Conservation (phyloP, 2,113 vertebrate genomes). For the Azemiops feae region DNA sequence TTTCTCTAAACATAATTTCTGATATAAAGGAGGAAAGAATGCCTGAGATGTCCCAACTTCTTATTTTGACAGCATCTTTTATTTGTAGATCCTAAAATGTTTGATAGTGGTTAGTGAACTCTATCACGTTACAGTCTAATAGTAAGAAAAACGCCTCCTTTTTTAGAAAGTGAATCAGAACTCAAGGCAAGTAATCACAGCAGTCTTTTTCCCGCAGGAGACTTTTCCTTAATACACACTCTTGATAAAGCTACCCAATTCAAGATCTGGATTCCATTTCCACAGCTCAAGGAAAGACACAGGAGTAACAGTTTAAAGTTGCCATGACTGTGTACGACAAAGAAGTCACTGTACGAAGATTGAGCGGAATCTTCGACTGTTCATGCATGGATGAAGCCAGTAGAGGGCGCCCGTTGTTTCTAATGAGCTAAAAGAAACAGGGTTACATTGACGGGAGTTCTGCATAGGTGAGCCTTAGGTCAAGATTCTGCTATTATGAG, state of each 20-base stretch:
- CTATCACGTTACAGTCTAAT: not conserved
- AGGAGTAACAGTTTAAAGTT: not conserved
- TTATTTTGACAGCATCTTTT: not conserved
- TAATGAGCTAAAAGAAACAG: not conserved
- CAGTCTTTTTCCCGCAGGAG: not conserved
- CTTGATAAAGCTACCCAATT: not conserved
- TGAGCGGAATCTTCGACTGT: not conserved
- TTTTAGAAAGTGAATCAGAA: not conserved
- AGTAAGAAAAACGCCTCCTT: not conserved
- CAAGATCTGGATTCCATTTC: not conserved
- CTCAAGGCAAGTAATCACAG: not conserved
- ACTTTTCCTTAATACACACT: not conserved
- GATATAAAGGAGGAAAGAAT: not conserved
- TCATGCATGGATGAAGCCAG: rapidly evolving
- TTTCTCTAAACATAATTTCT: conserved; percentile 3
- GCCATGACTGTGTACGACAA: not conserved
- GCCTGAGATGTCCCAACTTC: not conserved
- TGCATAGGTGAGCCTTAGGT: not conserved
- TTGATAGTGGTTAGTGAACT: rapidly evolving
- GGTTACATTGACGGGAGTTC: not conserved
- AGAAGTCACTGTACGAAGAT: not conserved
- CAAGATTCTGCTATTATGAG: not conserved
- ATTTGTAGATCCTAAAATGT: rapidly evolving
- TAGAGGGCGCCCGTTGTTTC: not conserved
- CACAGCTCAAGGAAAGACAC: not conserved